phyloP scores from a whole-genome alignment of 2,888 invertebrate genomes.

The Netelia melanura region DNA sequence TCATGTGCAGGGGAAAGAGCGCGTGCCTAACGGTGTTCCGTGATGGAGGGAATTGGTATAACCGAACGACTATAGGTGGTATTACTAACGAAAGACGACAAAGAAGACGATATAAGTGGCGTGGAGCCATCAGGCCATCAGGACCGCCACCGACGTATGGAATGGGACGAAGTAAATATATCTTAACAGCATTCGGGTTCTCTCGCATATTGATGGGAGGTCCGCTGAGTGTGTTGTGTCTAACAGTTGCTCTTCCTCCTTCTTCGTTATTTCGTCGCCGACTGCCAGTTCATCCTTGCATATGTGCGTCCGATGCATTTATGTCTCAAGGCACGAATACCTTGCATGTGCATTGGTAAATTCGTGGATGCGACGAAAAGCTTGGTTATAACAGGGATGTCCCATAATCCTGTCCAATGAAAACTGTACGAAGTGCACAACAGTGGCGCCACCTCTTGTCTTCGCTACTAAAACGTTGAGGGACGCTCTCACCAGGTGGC shows the following conservation, averaged over 20 bases:
- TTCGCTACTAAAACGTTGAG: slow-evolving; percentile 15
- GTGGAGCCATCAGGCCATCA: slow-evolving; percentile 69
- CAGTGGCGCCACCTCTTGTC: background rate
- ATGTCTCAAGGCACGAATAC: slow-evolving; percentile 6
- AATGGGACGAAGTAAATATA: slow-evolving; percentile 83
- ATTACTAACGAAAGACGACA: slow-evolving; percentile 24
- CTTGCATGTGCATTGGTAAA: background rate
- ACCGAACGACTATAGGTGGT: slow-evolving; percentile 1
- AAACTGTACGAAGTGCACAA: background rate
- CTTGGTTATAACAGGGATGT: background rate
- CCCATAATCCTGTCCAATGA: background rate
- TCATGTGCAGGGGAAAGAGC: slow-evolving; percentile 67
- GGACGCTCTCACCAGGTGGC: slow-evolving; percentile 58
- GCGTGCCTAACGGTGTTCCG: slow-evolving; percentile 47
- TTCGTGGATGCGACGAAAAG: background rate
- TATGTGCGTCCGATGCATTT: background rate
- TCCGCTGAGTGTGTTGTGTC: slow-evolving; percentile 84
- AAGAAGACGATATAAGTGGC: slow-evolving; percentile 68
- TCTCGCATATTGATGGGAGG: slow-evolving; percentile 82
- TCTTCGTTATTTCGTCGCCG: slow-evolving; percentile 61
- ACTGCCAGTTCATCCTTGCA: slow-evolving; percentile 20
- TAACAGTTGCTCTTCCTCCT: slow-evolving; percentile 78
- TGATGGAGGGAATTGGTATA: background rate
- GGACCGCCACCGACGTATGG: slow-evolving; percentile 72
- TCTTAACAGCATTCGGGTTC: slow-evolving; percentile 81